phyloP scores from a whole-genome alignment of 2,888 invertebrate genomes.

The Cephus pygmeus region DNA sequence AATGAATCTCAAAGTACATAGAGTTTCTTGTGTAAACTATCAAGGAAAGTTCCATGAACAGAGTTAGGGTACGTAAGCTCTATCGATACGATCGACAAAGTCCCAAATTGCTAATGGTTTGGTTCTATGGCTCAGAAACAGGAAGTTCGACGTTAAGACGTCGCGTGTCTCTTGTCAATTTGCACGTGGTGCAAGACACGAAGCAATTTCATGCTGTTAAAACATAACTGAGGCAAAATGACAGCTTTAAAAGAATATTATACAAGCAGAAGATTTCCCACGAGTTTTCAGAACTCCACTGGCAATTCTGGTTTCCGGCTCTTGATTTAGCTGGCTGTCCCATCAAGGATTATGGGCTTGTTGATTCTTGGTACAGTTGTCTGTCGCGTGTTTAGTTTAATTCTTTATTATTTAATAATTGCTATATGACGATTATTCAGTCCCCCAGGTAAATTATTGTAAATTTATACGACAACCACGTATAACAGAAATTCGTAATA shows the following conservation, averaged over 20 bases:
- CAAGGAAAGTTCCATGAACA: neutral
- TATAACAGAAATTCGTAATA: neutral
- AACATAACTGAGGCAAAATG: neutral
- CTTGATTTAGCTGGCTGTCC: neutral
- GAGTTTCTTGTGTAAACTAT: slow-evolving; percentile 7
- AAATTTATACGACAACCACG: neutral
- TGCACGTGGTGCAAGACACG: neutral
- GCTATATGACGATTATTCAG: neutral
- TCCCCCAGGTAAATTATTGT: neutral
- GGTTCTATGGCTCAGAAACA: neutral
- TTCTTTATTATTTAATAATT: neutral
- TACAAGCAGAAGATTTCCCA: neutral
- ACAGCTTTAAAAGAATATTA: neutral
- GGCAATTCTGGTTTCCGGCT: neutral
- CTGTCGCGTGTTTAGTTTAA: neutral
- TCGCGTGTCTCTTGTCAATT: neutral
- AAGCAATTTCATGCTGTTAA: neutral
- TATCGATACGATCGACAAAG: neutral
- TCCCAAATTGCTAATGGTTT: slow-evolving; percentile 2
- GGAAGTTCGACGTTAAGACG: neutral
- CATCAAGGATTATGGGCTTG: neutral
- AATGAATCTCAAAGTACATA: slow-evolving; percentile 29
- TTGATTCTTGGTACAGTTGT: no score
- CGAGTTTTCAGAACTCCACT: neutral
- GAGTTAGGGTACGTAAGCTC: neutral